These are phyloP conservation scores for Ceratina japonica DNA, from an alignment of 1,140 invertebrate species.

Conservation along the genomic window DNA sequence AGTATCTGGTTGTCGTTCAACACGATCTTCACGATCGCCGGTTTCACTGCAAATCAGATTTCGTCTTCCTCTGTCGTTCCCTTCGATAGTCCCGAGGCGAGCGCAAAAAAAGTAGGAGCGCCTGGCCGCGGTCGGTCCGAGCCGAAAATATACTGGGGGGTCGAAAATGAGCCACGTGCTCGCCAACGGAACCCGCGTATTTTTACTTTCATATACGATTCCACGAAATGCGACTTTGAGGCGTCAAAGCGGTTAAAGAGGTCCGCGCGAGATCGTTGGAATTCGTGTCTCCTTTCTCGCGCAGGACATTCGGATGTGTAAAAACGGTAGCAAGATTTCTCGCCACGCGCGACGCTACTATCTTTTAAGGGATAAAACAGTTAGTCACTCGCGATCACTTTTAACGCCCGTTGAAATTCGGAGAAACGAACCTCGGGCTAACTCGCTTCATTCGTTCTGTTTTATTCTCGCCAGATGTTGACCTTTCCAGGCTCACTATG, in stretches of 20 bases:
- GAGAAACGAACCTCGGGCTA: slow-evolving; percentile 41
- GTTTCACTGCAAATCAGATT: slow-evolving; percentile 82
- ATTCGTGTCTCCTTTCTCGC: slow-evolving; percentile 67
- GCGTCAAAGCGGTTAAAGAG: slow-evolving; percentile 70
- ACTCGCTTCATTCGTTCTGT: slow-evolving; percentile 26
- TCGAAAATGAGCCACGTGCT: slow-evolving; percentile 57
- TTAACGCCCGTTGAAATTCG: slow-evolving; percentile 39
- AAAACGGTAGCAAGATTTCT: slow-evolving; percentile 2
- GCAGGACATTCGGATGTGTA: slow-evolving; percentile 35
- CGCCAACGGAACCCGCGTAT: slow-evolving; percentile 63
- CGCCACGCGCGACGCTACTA: background rate
- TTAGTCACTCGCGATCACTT: slow-evolving; percentile 32
- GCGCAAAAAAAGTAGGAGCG: background rate
- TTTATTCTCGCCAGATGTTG: slow-evolving; percentile 57
- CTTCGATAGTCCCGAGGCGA: background rate
- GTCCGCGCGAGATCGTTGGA: slow-evolving; percentile 63
- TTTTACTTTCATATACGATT: slow-evolving; percentile 72
- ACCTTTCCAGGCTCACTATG: slow-evolving; percentile 12
- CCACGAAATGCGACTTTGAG: slow-evolving; percentile 64
- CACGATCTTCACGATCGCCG: slow-evolving; percentile 84
- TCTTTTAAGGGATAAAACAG: background rate
- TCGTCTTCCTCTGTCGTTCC: background rate
- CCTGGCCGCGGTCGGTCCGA: background rate
- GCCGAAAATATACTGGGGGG: slow-evolving; percentile 58
- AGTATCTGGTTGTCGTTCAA: slow-evolving; percentile 82